A percentile compares a stretch with the other conserved stretches of the same genome.
Evolutionary conservation across 2,113 vertebrate genomes (phyloP).

Genomic region (Cyphomyrus plagiostoma): DNA sequence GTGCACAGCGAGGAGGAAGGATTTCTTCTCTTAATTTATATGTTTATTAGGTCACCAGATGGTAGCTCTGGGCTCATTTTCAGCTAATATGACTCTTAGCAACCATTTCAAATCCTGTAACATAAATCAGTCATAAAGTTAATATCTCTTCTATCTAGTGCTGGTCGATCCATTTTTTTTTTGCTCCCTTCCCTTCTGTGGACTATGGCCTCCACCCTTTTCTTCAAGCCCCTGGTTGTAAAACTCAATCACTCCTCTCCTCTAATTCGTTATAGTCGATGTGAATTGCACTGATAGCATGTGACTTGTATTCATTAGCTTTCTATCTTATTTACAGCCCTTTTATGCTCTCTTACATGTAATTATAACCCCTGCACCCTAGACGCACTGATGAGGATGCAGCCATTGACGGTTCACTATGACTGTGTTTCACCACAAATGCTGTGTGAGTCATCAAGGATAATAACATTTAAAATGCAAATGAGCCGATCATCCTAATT

Average conservation of each 20-base stretch:
- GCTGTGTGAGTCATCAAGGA: not conserved
- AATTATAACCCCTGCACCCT: not conserved
- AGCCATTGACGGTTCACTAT: not conserved
- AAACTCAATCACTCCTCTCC: not conserved
- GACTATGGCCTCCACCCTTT: not conserved
- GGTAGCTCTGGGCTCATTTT: not conserved
- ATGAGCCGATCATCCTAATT: not conserved
- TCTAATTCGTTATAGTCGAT: not conserved
- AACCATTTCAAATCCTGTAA: not conserved
- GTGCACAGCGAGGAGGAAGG: not conserved
- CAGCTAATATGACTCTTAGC: not conserved
- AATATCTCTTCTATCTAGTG: not conserved
- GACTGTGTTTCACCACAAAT: conserved; percentile 6
- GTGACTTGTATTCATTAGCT: not conserved
- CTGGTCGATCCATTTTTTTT: not conserved
- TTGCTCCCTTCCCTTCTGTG: not conserved
- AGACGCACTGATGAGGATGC: not conserved
- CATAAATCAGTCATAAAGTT: not conserved
- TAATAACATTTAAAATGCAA: conserved; percentile 7
- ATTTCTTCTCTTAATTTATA: not conserved
- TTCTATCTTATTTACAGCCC: not conserved
- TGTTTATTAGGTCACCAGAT: not conserved
- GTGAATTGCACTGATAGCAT: not conserved
- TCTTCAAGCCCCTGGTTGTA: not conserved
- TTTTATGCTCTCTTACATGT: not conserved